Base-by-base conservation (phyloP, 2,888 invertebrate genomes). In the Orthosia incerta region DNA sequence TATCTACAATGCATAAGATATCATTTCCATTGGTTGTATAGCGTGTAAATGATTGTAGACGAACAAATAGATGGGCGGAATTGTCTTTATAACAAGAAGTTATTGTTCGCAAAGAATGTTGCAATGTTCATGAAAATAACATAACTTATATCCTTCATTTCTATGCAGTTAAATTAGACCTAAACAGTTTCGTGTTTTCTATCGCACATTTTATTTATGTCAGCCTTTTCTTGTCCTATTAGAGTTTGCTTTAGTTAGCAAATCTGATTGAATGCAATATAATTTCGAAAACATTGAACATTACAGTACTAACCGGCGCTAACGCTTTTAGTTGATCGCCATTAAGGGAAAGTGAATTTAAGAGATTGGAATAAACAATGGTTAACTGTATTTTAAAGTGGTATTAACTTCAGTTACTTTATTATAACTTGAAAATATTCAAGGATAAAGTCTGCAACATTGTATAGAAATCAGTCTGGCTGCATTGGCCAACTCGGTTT, bases 401-500 rank as follows among this genome's bases (percentile, higher is more conserved):
- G 56, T 55, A 55, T 48, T 73, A 63, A 63, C 56, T 66, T 65
- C 18, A 45, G 16, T 31, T 57, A 57, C 18, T 50, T 66, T 57
- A 82, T 65, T 59, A 65, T 48, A 26, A 60, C 26, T 61, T 67
- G 46, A 76, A 68, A 83, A 74, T 65, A 45, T 68, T 72, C 76
- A 78, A 83, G 85, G 78, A 74, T 81, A 63, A 50, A 62, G 16
- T 73, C 65, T 70, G 75, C 67, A 79, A 71, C 26, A 67, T 63
- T 75, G 55, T 59, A 67, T 61, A 63, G 69, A 85, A 74, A 77
- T 69, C 64, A 53, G 53, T 61, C 46, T 61, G 18, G 15, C 48
- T 66, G 60, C 67, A 82, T 84, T 86, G 61, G 77, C 72, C 71
- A 86, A 82, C 72, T 73, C 72, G 55, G 71, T 84, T 78, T 76